phyloP scores from a whole-genome alignment of 2,113 vertebrate species.

The Azemiops feae region DNA sequence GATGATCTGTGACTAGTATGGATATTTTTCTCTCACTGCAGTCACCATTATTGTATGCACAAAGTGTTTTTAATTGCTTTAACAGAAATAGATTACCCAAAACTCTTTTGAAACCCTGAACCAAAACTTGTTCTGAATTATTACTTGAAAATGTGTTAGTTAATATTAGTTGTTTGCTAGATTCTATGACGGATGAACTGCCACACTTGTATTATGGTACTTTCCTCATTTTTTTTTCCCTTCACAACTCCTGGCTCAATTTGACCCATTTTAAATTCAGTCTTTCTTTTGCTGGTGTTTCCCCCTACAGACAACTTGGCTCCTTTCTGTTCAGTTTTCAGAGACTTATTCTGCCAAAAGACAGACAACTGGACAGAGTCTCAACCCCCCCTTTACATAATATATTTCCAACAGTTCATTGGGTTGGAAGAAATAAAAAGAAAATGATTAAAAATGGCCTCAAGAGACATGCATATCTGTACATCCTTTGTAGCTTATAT shows the following conservation, averaged over 20 bases:
- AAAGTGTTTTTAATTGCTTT: not conserved
- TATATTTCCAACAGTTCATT: not conserved
- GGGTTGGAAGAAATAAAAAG: not conserved
- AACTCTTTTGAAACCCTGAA: not conserved
- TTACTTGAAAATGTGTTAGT: not conserved
- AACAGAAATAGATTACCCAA: not conserved
- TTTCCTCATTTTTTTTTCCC: not conserved
- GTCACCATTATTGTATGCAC: not conserved
- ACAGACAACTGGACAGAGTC: not conserved
- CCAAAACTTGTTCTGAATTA: not conserved
- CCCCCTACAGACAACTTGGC: not conserved
- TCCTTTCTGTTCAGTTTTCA: not conserved
- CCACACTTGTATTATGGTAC: not conserved
- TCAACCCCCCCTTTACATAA: not conserved
- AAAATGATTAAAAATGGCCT: not conserved
- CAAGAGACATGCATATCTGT: not conserved
- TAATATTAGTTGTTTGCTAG: rapidly evolving
- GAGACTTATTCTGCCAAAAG: not conserved
- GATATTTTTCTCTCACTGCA: not conserved
- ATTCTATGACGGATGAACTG: not conserved
- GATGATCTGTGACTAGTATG: not conserved
- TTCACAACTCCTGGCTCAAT: not conserved
- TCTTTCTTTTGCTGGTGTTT: not conserved
- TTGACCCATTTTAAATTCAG: not conserved
- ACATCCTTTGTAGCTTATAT: not conserved